Percentiles rank a stretch among this genome's conserved stretches.
These are phyloP conservation scores for Lepus americanus DNA, from an alignment of 2,113 vertebrate species.

Conservation along the genomic window DNA sequence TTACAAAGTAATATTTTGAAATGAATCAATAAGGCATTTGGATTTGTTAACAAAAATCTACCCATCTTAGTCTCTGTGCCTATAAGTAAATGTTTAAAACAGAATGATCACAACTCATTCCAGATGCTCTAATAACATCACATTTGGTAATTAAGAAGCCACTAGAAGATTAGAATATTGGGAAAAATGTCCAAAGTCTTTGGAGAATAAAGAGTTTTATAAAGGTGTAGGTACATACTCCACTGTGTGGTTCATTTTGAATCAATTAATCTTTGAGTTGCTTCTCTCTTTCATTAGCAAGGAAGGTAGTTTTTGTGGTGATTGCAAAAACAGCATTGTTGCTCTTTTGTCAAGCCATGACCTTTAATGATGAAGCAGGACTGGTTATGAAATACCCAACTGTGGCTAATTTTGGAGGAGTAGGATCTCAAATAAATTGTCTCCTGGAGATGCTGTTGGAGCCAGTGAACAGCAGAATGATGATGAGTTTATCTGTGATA, in stretches of 20 bases:
- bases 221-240: not conserved
- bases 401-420: constrained; percentile 73
- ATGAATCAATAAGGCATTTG: not conserved
- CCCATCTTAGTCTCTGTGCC: not conserved
- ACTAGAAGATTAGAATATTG: not conserved
- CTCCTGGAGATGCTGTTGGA: constrained; percentile 55
- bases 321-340: not conserved
- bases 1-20: constrained; percentile 47
- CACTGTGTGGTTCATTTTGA: not conserved
- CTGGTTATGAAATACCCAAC: constrained; percentile 62
- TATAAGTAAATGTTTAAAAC: not conserved
- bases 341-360: constrained; percentile 5
- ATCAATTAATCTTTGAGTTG: constrained; percentile 3
- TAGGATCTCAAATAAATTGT: constrained; percentile 67
- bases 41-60: not conserved
- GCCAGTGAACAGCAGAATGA: not conserved
- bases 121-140: not conserved
- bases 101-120: not conserved
- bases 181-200: not conserved
- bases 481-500: constrained; percentile 58
- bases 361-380: constrained; percentile 45
- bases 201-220: not conserved
- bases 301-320: not conserved
- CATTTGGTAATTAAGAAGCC: not conserved
- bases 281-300: not conserved